A percentile compares a stretch with the other conserved stretches of the same genome.
Evolutionary conservation across 2,888 invertebrate species (phyloP).

Genomic region (Halocaridina rubra): DNA sequence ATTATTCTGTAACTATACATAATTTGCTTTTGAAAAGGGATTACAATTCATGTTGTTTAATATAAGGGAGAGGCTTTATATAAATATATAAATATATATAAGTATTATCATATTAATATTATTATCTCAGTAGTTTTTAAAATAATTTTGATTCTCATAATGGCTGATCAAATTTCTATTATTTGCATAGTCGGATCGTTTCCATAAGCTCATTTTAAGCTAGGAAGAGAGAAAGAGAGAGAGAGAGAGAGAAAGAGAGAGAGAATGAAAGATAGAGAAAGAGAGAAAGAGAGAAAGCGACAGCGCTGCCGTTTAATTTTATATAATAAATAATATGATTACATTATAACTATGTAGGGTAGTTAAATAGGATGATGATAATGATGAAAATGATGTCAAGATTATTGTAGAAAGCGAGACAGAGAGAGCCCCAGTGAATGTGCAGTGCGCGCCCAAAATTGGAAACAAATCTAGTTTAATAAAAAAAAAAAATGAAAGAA

Average conservation of each 20-base stretch:
- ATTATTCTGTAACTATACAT: too few relatives aligned
- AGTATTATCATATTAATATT: too few relatives aligned
- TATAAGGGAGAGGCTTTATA: too few relatives aligned
- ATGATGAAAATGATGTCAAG: too few relatives aligned
- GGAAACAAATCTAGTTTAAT: too few relatives aligned
- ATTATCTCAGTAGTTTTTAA: too few relatives aligned
- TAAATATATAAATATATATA: too few relatives aligned
- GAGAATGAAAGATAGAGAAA: conserved; percentile 9
- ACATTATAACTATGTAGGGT: not conserved
- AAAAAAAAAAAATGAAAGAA: too few relatives aligned
- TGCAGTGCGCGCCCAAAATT: not conserved
- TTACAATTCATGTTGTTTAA: too few relatives aligned
- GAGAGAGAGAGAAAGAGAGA: conserved; percentile 21
- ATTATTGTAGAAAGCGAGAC: too few relatives aligned
- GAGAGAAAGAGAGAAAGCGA: not conserved
- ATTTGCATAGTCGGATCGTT: conserved; percentile 50
- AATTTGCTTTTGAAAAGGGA: too few relatives aligned
- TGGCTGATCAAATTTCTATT: conserved; percentile 36
- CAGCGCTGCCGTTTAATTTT: conserved; percentile 47
- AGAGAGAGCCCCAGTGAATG: not conserved
- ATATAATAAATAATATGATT: conserved; percentile 13
- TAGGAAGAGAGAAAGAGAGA: conserved; percentile 16
- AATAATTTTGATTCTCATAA: conserved; percentile 30
- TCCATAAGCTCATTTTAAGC: conserved; percentile 52
- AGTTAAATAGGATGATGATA: not conserved